A percentile compares a stretch with the other conserved stretches of the same genome.
These are phyloP conservation scores for Drosophila kambysellisi DNA, from an alignment of 2,888 invertebrate genomes.

Conservation along the genomic window DNA sequence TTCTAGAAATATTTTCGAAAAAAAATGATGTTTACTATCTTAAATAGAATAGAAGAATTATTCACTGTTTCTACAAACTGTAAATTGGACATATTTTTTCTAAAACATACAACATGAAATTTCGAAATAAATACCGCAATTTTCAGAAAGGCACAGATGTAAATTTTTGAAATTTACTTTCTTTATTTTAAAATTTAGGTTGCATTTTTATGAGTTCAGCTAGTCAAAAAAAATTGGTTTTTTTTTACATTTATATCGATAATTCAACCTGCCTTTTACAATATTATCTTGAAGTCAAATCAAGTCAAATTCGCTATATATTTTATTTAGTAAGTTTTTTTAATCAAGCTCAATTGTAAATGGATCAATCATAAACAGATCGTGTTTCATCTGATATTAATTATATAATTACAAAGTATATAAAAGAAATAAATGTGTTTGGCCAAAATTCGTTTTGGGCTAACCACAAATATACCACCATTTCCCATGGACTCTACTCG, in stretches of 20 bases:
- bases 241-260: background rate
- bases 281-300: background rate
- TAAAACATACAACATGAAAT: background rate
- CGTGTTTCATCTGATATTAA: background rate
- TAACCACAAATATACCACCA: constrained; percentile 64
- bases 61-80: background rate
- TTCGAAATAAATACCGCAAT: fast-evolving
- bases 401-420: background rate
- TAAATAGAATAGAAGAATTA: background rate
- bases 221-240: fast-evolving
- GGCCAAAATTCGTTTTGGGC: constrained; percentile 25
- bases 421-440: background rate
- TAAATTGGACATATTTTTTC: background rate
- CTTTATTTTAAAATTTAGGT: background rate
- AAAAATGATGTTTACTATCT: too few species aligned
- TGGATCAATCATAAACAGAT: background rate
- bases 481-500: constrained; percentile 60
- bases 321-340: background rate
- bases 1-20: background rate
- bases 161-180: background rate
- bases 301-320: background rate
- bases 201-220: background rate
- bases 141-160: background rate
- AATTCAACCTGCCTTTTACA: fast-evolving
- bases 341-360: background rate